Evolutionary conservation across 2,113 vertebrate genomes (phyloP).

Genomic region (Heliornis fulica): DNA sequence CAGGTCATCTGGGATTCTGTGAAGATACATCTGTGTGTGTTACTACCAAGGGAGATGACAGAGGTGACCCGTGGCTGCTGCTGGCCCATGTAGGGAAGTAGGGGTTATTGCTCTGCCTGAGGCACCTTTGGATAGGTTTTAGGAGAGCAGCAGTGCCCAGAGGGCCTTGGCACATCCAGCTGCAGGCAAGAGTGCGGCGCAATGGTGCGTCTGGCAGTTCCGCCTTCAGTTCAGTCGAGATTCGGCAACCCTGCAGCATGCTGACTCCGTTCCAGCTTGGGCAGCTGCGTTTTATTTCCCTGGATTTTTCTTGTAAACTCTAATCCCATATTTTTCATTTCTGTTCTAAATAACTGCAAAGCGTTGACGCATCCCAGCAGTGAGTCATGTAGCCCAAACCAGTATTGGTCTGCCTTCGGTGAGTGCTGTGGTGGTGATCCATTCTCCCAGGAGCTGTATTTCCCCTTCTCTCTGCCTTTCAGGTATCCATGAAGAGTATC

Average conservation of each 20-base stretch:
- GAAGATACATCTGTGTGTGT: accelerated
- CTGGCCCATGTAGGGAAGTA: accelerated
- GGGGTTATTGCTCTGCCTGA: background rate
- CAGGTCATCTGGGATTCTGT: too few relatives aligned
- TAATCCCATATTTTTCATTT: background rate
- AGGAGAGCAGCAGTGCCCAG: background rate
- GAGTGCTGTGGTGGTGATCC: accelerated
- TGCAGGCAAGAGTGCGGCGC: background rate
- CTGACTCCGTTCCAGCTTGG: background rate
- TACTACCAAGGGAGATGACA: background rate
- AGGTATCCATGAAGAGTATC: constrained; percentile 98
- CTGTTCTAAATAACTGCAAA: background rate
- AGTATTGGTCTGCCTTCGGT: background rate
- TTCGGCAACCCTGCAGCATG: background rate
- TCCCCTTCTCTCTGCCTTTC: background rate
- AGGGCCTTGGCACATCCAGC: background rate
- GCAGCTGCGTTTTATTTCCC: constrained; percentile 16
- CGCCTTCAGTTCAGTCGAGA: accelerated
- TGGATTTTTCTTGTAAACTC: background rate
- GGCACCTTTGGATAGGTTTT: background rate
- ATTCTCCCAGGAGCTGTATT: background rate
- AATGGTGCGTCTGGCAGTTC: accelerated
- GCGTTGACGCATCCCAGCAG: background rate
- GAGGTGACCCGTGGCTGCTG: accelerated
- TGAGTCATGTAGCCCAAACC: background rate